These are phyloP conservation scores for Amiota mariae DNA, from an alignment of 2,888 invertebrate species.

Conservation along the genomic window DNA sequence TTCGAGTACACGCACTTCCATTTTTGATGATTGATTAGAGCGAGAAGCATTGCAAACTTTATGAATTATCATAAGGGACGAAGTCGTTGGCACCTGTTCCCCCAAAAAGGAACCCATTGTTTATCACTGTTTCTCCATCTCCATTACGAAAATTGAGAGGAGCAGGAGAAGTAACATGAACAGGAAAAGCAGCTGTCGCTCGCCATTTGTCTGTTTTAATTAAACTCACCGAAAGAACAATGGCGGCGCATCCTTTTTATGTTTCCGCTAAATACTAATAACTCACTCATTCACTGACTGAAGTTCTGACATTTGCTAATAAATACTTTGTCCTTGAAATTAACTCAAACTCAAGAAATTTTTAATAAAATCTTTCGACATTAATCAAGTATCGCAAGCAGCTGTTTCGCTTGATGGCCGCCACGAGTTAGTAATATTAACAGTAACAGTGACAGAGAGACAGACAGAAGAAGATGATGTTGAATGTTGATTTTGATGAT, in stretches of 20 bases:
- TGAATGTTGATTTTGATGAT: too few relatives aligned
- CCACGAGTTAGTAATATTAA: too few relatives aligned
- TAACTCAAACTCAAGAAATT: not conserved
- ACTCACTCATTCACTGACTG: not conserved
- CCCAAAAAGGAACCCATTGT: too few relatives aligned
- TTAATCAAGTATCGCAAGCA: slow-evolving; percentile 10
- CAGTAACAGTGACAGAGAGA: too few relatives aligned
- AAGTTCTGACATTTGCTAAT: not conserved
- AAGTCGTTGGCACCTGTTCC: too few relatives aligned
- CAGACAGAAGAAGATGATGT: too few relatives aligned
- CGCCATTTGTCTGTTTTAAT: slow-evolving; percentile 24
- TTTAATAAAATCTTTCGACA: slow-evolving; percentile 10
- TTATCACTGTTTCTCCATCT: too few relatives aligned
- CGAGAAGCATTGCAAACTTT: not conserved
- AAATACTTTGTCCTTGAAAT: not conserved
- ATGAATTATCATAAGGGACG: too few relatives aligned
- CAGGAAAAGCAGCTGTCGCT: not conserved
- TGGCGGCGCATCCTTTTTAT: not conserved
- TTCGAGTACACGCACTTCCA: not conserved
- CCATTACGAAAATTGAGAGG: too few relatives aligned
- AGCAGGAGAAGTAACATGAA: too few relatives aligned
- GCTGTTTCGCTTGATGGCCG: not conserved
- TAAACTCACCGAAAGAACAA: slow-evolving; percentile 9
- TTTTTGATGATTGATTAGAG: not conserved
- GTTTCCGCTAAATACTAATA: not conserved